Conservation (phyloP, 2,797 vertebrate species). For the Halcyon leucocephala region DNA sequence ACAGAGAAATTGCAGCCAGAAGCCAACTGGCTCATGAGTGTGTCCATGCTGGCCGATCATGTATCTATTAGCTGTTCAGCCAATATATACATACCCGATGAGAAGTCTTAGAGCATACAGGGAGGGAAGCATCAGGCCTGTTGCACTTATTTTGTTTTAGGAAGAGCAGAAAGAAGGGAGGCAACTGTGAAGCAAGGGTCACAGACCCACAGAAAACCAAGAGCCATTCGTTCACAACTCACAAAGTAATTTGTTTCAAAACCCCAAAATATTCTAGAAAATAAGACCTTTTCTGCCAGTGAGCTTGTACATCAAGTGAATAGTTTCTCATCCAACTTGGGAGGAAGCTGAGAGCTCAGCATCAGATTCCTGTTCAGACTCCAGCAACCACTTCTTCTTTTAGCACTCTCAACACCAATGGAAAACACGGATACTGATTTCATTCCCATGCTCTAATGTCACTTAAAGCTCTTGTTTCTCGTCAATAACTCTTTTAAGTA, state of each 20-base stretch:
- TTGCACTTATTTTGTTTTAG: neutral
- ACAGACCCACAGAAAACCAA: neutral
- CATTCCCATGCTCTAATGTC: neutral
- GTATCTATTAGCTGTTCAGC: neutral
- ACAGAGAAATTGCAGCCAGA: neutral
- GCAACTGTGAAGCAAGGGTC: neutral
- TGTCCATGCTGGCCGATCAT: neutral
- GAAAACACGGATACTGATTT: neutral
- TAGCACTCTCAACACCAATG: neutral
- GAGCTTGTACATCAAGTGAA: neutral
- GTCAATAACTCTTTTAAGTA: neutral
- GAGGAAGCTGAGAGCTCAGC: slow-evolving; percentile 24
- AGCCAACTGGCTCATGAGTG: neutral
- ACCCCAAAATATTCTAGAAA: neutral
- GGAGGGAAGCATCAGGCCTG: neutral
- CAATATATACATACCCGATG: neutral
- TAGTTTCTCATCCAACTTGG: neutral
- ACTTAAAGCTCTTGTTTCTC: slow-evolving; percentile 16
- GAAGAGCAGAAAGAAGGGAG: neutral
- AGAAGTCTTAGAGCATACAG: neutral
- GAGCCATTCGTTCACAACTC: neutral
- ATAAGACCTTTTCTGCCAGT: neutral
- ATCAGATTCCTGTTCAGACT: slow-evolving; percentile 22
- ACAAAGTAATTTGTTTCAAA: neutral
- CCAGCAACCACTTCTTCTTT: slow-evolving; percentile 58